Evolutionary conservation across 2,797 vertebrate species (phyloP), one percentile per base, ranked within the genome.

Genomic region (Intellagama lesueurii): DNA sequence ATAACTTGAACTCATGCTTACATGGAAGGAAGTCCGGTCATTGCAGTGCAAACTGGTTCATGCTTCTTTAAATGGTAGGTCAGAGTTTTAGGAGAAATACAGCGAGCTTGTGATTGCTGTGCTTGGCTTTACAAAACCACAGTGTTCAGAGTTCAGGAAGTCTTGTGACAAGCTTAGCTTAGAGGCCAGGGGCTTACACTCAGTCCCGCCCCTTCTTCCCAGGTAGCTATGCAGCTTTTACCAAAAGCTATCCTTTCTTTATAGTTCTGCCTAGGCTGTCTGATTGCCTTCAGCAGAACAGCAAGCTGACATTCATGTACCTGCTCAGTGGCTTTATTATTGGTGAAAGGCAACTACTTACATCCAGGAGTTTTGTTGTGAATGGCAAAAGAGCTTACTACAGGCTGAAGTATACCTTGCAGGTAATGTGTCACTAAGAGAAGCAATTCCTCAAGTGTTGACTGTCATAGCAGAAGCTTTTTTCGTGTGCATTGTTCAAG

Each of bases 121-220:
- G 1, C 80, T 89, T 64, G 12, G 80, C 70, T 47, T 64, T 5
- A 47, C n/a, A 82, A 73, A 30, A 91, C 89, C 89, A 89, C 93
- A 94, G 89, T 72, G 56, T 44, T 0, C 32, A 35, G 91, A 78
- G 92, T 86, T 88, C 78, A 90, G 93, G 90, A 95, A 94, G 93
- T 94, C 92, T 92, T 44, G 79, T 93, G 91, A 94, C 90, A 77
- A 91, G 64, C 84, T 52, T 4, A 0, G 24, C n/a, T 11, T 0
- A 0, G 66, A 88, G 86, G 0, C 89, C 70, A 40, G 26, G 40
- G 32, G 89, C 87, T 95, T 92, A 84, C 0, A 85, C 83, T 88
- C 79, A 66, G 84, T 17, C 70, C 77, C 52, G 11, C 16, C 56
- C 11, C n/a, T 72, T 52, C 30, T 81, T 0, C 19, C 81, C 79